These are phyloP conservation scores for Apodemus sylvaticus DNA, from an alignment of 2,113 vertebrate genomes.

Conservation along the genomic window DNA sequence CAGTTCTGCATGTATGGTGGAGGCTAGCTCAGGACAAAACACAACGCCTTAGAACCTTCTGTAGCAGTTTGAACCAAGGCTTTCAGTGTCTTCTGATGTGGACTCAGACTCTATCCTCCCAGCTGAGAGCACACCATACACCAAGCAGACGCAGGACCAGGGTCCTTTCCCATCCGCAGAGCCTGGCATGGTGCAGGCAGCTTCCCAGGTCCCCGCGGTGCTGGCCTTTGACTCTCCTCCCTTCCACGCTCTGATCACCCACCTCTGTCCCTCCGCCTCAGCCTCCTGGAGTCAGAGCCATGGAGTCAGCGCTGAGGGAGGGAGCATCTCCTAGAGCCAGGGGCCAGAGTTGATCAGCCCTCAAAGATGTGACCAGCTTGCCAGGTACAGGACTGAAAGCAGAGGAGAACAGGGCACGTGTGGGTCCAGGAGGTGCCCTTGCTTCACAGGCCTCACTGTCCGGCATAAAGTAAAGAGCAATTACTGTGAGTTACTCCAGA, in stretches of 20 bases:
- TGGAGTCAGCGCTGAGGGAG: background rate
- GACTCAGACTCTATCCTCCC: background rate
- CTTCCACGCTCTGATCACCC: background rate
- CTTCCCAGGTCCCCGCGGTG: rapidly evolving
- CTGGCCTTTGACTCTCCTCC: too few relatives aligned
- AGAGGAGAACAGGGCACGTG: background rate
- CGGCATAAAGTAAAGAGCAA: too few relatives aligned
- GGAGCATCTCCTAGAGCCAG: background rate
- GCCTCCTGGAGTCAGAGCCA: background rate
- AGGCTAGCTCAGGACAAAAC: background rate
- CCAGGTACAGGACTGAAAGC: background rate
- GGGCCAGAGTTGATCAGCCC: too few relatives aligned
- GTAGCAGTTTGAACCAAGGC: background rate
- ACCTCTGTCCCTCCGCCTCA: background rate
- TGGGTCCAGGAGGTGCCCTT: background rate
- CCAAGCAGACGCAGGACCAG: background rate
- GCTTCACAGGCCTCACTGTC: too few relatives aligned
- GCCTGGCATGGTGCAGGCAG: too few relatives aligned
- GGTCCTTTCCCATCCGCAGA: background rate
- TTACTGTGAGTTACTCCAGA: background rate
- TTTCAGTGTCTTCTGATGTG: background rate
- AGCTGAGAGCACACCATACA: rapidly evolving
- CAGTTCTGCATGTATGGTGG: background rate
- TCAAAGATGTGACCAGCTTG: background rate
- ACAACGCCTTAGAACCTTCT: background rate